phyloP scores from a whole-genome alignment of 2,797 vertebrate genomes.

The Periophthalmus magnuspinnatus region DNA sequence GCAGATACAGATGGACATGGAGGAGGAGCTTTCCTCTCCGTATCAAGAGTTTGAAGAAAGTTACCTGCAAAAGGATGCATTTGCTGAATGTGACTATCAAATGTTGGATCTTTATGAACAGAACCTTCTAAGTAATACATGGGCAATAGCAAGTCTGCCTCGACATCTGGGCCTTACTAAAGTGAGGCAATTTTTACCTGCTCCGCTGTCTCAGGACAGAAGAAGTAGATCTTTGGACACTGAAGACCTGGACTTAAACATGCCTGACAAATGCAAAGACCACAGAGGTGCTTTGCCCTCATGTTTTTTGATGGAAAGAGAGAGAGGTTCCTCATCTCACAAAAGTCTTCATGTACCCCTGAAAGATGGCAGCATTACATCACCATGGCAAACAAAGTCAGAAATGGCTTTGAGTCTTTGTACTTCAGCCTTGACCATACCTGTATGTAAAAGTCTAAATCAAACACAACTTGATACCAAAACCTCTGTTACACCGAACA shows the following conservation, averaged over 20 bases:
- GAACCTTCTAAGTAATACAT: slow-evolving; percentile 81
- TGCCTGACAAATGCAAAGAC: slow-evolving; percentile 69
- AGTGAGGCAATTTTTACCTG: slow-evolving; percentile 76
- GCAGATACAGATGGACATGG: slow-evolving; percentile 85
- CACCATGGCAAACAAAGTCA: slow-evolving; percentile 67
- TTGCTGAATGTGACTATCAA: slow-evolving; percentile 87
- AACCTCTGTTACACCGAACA: slow-evolving; percentile 32
- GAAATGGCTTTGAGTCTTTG: slow-evolving; percentile 60
- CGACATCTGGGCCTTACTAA: slow-evolving; percentile 85
- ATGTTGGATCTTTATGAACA: slow-evolving; percentile 81
- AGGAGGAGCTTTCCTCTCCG: slow-evolving; percentile 85
- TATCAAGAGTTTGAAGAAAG: slow-evolving; percentile 89
- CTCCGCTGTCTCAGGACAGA: slow-evolving; percentile 83
- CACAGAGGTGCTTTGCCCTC: slow-evolving; percentile 60
- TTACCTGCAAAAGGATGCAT: slow-evolving; percentile 87
- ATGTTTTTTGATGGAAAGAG: slow-evolving; percentile 62
- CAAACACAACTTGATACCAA: slow-evolving; percentile 49
- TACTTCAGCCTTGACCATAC: slow-evolving; percentile 45
- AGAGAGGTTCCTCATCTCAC: slow-evolving; percentile 52
- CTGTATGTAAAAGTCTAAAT: slow-evolving; percentile 39
- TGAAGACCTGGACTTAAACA: slow-evolving; percentile 84
- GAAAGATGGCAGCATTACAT: slow-evolving; percentile 50
- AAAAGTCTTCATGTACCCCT: slow-evolving; percentile 61
- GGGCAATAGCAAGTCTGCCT: slow-evolving; percentile 92
- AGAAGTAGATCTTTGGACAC: slow-evolving; percentile 93